Percentiles rank a stretch among this genome's conserved stretches.
phyloP scores from a whole-genome alignment of 2,797 vertebrate genomes.

The Parauchenoglanis punctatus region DNA sequence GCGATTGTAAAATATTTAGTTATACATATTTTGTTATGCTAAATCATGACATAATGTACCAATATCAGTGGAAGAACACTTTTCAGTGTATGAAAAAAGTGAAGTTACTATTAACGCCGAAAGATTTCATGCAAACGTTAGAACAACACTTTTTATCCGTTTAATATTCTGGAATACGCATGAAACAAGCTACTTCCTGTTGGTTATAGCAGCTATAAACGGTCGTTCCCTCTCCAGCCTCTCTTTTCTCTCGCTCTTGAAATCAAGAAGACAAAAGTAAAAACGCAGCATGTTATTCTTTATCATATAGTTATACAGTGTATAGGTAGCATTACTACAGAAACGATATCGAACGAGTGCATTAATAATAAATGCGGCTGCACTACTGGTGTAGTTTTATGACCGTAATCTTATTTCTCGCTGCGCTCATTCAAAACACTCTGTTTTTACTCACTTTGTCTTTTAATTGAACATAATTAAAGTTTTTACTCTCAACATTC shows the following conservation, averaged over 20 bases:
- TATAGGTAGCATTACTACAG: background rate
- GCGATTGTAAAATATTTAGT: background rate
- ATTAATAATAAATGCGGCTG: background rate
- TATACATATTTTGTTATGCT: background rate
- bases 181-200: background rate
- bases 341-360: background rate
- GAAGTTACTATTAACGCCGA: background rate
- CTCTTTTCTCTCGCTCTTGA: background rate
- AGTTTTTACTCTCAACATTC: too few relatives aligned
- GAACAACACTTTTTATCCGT: background rate
- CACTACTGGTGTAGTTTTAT: background rate
- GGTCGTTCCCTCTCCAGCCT: background rate
- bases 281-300: background rate
- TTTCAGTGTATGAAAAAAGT: background rate
- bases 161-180: background rate
- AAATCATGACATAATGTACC: too few relatives aligned
- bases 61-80: background rate
- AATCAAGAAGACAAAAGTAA: too few relatives aligned
- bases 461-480: too few relatives aligned
- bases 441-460: background rate
- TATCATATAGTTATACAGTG: too few relatives aligned
- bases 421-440: background rate
- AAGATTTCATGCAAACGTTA: background rate
- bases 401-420: background rate
- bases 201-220: background rate